Percentiles rank a stretch among this genome's conserved stretches.
Evolutionary conservation across 2,888 invertebrate genomes (phyloP).

Genomic region (Saturnia japonica): DNA sequence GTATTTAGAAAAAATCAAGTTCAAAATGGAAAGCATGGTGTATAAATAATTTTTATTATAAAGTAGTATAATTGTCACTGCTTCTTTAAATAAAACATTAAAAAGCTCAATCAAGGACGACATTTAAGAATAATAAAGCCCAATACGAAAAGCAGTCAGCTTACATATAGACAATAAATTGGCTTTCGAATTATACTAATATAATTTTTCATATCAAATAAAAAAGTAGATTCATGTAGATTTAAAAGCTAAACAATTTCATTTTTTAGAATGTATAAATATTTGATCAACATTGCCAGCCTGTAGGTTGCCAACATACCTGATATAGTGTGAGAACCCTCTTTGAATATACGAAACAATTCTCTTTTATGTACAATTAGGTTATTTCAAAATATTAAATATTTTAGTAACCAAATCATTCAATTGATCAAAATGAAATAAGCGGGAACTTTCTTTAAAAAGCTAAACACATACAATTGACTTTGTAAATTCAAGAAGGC

Average conservation of each 20-base stretch:
- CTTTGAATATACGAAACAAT: neutral
- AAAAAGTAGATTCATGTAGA: neutral
- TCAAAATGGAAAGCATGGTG: neutral
- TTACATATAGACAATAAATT: constrained; percentile 25
- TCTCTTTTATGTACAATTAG: neutral
- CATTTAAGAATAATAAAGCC: constrained; percentile 40
- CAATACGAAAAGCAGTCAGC: constrained; percentile 37
- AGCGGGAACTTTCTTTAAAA: neutral
- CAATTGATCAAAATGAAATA: neutral
- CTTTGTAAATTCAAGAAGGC: neutral
- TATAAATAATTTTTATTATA: neutral
- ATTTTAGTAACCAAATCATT: too few relatives aligned
- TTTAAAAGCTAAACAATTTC: neutral
- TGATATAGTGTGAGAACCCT: too few relatives aligned
- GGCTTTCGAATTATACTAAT: constrained; percentile 19
- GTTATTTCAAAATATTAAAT: neutral
- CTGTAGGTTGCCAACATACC: neutral
- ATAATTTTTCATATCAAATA: constrained; percentile 10
- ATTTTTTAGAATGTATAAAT: neutral
- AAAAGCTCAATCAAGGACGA: constrained; percentile 56
- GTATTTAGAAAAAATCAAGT: neutral
- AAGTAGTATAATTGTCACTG: constrained; percentile 30
- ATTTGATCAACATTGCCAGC: neutral
- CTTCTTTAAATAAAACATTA: constrained; percentile 57
- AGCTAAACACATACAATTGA: neutral